Base-by-base conservation (phyloP, 2,113 vertebrate genomes). In the Periophthalmodon schlosseri region DNA sequence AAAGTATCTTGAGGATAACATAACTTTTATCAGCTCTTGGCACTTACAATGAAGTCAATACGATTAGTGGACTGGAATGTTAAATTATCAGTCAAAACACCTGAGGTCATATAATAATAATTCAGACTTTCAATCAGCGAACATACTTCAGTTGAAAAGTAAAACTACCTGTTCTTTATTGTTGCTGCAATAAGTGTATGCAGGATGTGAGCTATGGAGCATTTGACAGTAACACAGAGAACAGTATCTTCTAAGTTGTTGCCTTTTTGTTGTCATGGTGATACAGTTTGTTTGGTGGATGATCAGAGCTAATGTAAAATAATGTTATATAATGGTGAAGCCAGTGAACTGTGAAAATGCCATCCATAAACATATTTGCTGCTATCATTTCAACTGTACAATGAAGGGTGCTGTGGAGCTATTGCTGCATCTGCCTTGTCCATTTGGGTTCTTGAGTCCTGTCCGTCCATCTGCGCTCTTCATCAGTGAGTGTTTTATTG, bases 391-490 rank as follows among this genome's bases (percentile, higher is more conserved):
- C 2, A 0, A n/a, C 14, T 2, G 16, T 7, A n/a, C 8, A 11
- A 36, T 65, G 9, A 65, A 33, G 36, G 8, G 36, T 4, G 15
- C 34, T 11, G 34, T 12, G 18, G 34, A 39, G 63, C 36, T 36
- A 64, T 64, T 63, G 24, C 28, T 15, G 28, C 60, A 63, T 65
- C 34, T 44, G 63, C 23, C 46, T 28, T 47, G n/a, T 21, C 13
- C 66, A 68, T 68, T 68, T 49, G 5, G 21, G 5, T 11, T 68
- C 12, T 8, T 49, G 21, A 23, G 21, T 24, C 21, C 23, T 68
- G 66, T 49, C 18, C n/a, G n/a, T 47, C 39, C 46, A 68, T 68
- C 46, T 68, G 39, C 49, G 44, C 15, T 11, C 67, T 74, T 58
- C 24, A 24, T 49, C 21, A 39, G 21, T 6, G 44, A 72, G 0